phyloP scores from a whole-genome alignment of 2,113 vertebrate genomes.

The Osmerus mordax region DNA sequence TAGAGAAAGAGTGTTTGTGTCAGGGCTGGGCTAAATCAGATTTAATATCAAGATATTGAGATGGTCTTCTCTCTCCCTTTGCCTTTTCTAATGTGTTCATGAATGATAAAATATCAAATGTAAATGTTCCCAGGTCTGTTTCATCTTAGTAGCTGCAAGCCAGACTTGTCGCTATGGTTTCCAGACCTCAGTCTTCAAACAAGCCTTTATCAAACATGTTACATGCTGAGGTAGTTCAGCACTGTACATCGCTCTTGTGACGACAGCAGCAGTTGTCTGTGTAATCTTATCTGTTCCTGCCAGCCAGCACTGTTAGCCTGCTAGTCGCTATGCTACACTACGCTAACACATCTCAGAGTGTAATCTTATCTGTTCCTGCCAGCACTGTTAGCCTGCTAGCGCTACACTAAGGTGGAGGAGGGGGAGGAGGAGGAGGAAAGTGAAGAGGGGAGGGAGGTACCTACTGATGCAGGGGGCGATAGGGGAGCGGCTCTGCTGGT shows the following conservation, averaged over 20 bases:
- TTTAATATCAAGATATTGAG: no score
- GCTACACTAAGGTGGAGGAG: no score
- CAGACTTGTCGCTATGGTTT: constrained; percentile 43
- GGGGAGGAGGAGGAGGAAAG: no score
- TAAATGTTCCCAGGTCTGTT: constrained; percentile 39
- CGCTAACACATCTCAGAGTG: no score
- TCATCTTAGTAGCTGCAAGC: constrained; percentile 31
- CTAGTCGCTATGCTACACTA: constrained; percentile 7
- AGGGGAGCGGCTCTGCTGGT: constrained; percentile 98
- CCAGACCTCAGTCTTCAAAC: constrained; percentile 27
- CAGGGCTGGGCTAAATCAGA: no score
- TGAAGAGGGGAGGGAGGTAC: constrained; percentile 42
- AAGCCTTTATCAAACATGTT: no score
- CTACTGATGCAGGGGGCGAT: constrained; percentile 99
- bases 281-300: constrained; percentile 61
- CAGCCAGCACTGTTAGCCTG: constrained; percentile 24
- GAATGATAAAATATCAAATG: no score
- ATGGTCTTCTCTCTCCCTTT: no score
- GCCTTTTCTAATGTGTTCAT: no score
- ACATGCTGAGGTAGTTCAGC: constrained; percentile 14
- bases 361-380: no score
- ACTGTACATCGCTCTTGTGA: constrained; percentile 24
- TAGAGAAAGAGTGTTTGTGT: no score
- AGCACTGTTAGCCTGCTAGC: not conserved
- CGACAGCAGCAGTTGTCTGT: constrained; percentile 24